Evolutionary conservation across 1,140 invertebrate genomes (phyloP).

Genomic region (Brachionus paranguensis): DNA sequence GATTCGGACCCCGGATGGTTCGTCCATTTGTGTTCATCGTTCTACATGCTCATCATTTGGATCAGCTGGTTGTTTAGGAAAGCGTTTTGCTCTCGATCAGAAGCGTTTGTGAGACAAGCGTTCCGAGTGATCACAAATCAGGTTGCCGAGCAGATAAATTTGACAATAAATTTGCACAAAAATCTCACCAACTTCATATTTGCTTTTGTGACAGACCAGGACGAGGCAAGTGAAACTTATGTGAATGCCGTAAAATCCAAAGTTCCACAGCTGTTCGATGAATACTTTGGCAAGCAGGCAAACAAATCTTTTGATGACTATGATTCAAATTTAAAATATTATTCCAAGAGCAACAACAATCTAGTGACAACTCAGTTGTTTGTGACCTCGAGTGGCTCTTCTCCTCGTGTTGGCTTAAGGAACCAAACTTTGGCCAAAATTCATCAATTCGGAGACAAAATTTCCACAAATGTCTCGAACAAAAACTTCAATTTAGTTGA

Average conservation of each 20-base stretch:
- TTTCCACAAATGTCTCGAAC: not conserved
- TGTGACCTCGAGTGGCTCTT: not conserved
- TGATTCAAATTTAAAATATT: not conserved
- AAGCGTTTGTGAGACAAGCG: not conserved
- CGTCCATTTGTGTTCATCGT: not conserved
- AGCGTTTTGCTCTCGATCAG: constrained; percentile 11
- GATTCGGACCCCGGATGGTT: not conserved
- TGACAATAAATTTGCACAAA: not conserved
- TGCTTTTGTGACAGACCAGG: not conserved
- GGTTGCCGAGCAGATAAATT: not conserved
- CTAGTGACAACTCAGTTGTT: not conserved
- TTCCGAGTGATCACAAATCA: not conserved
- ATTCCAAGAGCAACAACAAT: not conserved
- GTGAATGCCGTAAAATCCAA: not conserved
- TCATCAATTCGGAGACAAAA: not conserved
- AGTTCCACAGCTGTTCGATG: not conserved
- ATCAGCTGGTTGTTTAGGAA: not conserved
- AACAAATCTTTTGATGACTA: not conserved
- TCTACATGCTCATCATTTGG: constrained; percentile 30
- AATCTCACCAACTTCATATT: not conserved
- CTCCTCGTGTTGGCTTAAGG: not conserved
- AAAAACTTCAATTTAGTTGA: not conserved
- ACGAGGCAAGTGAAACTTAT: not conserved
- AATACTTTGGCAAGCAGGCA: not conserved
- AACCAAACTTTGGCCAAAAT: not conserved